Evolutionary conservation across 2,113 vertebrate genomes (phyloP), one percentile per base, ranked within the genome.

Genomic region (Riparia riparia): DNA sequence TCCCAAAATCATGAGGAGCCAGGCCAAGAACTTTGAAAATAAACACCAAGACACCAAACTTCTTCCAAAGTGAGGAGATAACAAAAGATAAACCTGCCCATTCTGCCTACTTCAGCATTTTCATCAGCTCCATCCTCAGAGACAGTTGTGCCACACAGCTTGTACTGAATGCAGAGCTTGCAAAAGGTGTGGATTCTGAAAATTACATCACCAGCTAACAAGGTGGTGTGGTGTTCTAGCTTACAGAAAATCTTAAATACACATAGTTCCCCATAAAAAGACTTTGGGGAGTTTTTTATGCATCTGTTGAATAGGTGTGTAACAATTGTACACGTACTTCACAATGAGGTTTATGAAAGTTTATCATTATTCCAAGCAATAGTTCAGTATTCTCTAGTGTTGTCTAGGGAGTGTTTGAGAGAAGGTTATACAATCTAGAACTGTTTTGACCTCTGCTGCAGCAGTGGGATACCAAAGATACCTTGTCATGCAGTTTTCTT

Each of bases 251-350:
- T 32, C 32, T 86, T 64, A 56, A 79, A 80, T 56, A 9, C 31
- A 81, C 19, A 5, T 34, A 73, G 87, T 29, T 61, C 14, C 24
- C 19, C 37, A 53, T 9, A 34, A 78, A 81, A 80, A 72, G 14
- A 61, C 10, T 31, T 32, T 26, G 10, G 6, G 26, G 47, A 82
- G 5, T 19, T 84, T 69, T 77, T 58, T 66, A 84, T 17, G 22
- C 26, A 42, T 53, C 37, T 0, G 0, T 5, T 45, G 17, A 86
- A 65, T 7, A 61, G 22, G 28, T 17, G 2, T 12, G 6, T 54
- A 54, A 53, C 15, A 81, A 61, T 0, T 57, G 14, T 31, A 65
- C 21, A 64, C 28, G n/a, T 32, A 89, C 26, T 65, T 73, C 45
- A 58, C 22, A 58, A 14, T 13, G 7, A 74, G 16, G 65, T n/a